phyloP scores from a whole-genome alignment of 1,140 invertebrate species.

The Ganaspis sp. region DNA sequence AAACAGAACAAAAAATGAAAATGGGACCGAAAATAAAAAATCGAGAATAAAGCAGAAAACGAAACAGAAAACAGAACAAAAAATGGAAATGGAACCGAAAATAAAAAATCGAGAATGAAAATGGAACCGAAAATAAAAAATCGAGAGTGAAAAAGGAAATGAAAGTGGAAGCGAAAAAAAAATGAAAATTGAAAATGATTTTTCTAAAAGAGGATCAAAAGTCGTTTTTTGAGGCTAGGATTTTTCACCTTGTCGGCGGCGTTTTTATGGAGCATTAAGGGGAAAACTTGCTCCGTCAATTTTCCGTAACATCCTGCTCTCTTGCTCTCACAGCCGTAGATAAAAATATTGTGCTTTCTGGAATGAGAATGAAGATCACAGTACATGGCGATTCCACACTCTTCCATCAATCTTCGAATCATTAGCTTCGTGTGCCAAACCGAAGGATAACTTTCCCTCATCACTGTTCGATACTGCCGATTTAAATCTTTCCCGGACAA shows the following conservation, averaged over 20 bases:
- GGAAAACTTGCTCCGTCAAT: constrained; percentile 93
- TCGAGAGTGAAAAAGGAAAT: no score
- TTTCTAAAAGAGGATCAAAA: no score
- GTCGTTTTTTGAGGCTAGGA: no score
- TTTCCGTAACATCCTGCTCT: constrained; percentile 83
- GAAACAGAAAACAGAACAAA: no score
- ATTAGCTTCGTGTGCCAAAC: constrained; percentile 95
- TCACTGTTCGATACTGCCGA: constrained; percentile 91
- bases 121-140: no score
- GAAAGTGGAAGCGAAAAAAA: no score
- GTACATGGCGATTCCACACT: constrained; percentile 94
- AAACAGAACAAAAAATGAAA: no score
- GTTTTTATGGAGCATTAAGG: constrained; percentile 94
- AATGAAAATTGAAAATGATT: no score
- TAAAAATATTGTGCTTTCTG: constrained; percentile 94
- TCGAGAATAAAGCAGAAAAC: no score
- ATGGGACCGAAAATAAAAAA: no score
- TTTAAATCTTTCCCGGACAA: constrained; percentile 92
- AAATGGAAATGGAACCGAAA: no score
- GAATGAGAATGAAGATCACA: constrained; percentile 98
- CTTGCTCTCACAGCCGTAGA: constrained; percentile 96
- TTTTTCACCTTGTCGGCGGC: constrained; percentile 88
- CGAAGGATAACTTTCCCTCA: constrained; percentile 92
- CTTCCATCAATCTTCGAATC: constrained; percentile 91
- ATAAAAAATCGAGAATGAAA: no score